These are phyloP conservation scores for Tricholauxania praeusta DNA, from an alignment of 2,888 invertebrate genomes.

Conservation along the genomic window DNA sequence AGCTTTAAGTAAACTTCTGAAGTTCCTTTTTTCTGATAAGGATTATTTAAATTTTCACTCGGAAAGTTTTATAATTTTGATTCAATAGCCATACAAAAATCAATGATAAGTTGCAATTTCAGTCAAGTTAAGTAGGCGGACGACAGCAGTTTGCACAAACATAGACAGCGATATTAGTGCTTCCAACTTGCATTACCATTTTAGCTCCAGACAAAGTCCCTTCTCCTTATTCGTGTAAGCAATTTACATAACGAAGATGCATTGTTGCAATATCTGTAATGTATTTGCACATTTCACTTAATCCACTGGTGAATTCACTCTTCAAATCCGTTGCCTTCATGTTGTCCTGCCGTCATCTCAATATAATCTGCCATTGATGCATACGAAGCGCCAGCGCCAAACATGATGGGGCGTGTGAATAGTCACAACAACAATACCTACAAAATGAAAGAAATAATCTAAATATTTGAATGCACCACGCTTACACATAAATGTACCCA, in stretches of 20 bases:
- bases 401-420: no score
- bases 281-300: slow-evolving; percentile 19
- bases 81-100: background rate
- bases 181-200: background rate
- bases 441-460: slow-evolving; percentile 5
- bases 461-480: slow-evolving; percentile 15
- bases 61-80: no score
- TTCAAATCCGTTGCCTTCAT: background rate
- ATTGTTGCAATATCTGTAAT: slow-evolving; percentile 17
- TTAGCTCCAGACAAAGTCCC: background rate
- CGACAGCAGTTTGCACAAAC: slow-evolving; percentile 49
- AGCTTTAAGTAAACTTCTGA: no score
- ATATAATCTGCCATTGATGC: slow-evolving; percentile 15
- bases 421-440: background rate
- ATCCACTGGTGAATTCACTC: background rate
- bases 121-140: no score
- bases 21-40: no score
- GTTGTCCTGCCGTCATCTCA: no score
- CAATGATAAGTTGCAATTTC: background rate
- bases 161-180: slow-evolving; percentile 48
- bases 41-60: no score
- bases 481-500: background rate
- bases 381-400: background rate
- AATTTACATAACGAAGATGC: slow-evolving; percentile 39
- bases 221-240: slow-evolving; percentile 1